Percentiles rank a stretch among this genome's conserved stretches.
These are phyloP conservation scores for Glaucopsyche alexis DNA, from an alignment of 2,888 invertebrate genomes.

Conservation along the genomic window DNA sequence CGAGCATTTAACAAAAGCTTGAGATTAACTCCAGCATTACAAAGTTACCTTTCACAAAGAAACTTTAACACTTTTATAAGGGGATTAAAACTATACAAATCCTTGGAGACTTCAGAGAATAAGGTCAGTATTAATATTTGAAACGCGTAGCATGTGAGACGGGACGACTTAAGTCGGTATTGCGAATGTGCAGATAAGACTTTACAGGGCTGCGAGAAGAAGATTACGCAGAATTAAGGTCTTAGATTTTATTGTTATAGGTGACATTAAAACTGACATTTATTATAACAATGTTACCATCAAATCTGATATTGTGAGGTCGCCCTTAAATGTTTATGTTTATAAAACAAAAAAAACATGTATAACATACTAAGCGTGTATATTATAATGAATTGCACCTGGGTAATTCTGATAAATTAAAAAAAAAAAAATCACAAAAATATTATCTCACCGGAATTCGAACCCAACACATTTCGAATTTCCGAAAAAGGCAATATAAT, in stretches of 20 bases:
- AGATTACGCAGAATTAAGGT: conserved; percentile 47
- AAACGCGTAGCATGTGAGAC: conserved; percentile 34
- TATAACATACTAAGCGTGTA: background rate
- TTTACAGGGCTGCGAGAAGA: conserved; percentile 40
- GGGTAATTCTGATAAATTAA: no score
- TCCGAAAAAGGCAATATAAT: no score
- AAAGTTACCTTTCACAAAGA: conserved; percentile 1
- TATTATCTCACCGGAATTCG: no score
- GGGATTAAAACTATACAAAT: conserved; percentile 25
- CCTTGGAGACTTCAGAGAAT: conserved; percentile 28
- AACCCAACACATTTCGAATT: no score
- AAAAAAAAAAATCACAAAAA: no score
- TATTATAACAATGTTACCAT: conserved; percentile 36
- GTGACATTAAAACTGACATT: conserved; percentile 38
- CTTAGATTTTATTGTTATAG: conserved; percentile 42
- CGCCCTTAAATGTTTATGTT: conserved; percentile 18
- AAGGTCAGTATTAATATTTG: conserved; percentile 35
- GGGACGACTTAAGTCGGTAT: conserved; percentile 39
- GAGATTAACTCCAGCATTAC: conserved; percentile 14
- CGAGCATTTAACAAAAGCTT: background rate
- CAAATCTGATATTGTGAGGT: conserved; percentile 23
- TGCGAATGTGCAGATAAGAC: conserved; percentile 45
- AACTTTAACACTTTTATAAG: conserved; percentile 16
- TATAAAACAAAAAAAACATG: background rate
- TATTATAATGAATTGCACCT: no score